A percentile compares a stretch with the other conserved stretches of the same genome.
These are phyloP conservation scores for Pseudeuparius sepicola DNA, from an alignment of 2,888 invertebrate species.

Conservation along the genomic window DNA sequence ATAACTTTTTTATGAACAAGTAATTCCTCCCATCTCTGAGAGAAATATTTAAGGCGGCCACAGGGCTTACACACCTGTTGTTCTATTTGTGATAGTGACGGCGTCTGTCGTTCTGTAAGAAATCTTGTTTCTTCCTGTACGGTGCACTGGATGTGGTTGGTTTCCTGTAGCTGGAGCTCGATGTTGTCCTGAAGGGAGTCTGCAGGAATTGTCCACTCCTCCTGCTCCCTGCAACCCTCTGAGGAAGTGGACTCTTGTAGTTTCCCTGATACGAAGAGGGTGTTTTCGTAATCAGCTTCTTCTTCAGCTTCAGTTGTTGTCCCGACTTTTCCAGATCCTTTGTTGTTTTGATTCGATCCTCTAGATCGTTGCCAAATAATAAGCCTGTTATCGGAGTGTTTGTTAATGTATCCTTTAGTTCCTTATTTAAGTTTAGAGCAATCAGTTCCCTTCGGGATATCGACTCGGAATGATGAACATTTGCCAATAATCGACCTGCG, in stretches of 20 bases:
- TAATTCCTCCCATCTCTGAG: conserved; percentile 4
- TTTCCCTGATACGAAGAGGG: conserved; percentile 5
- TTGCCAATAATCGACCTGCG: conserved; percentile 11
- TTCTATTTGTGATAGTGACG: conserved; percentile 9
- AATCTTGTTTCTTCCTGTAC: conserved; percentile 3
- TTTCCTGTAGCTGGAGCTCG: too few relatives aligned
- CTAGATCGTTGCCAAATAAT: conserved; percentile 12
- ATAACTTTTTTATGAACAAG: conserved; percentile 6
- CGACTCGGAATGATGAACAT: conserved; percentile 12
- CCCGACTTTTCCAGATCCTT: conserved; percentile 11
- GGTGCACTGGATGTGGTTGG: too few relatives aligned
- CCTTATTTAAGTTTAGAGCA: conserved; percentile 8
- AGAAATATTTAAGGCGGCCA: conserved; percentile 7
- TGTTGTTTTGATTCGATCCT: conserved; percentile 5
- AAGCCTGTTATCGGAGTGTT: conserved; percentile 1
- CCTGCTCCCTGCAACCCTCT: conserved; percentile 5
- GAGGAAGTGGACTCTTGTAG: conserved; percentile 11
- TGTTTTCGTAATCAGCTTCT: conserved; percentile 1
- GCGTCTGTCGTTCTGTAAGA: conserved; percentile 10
- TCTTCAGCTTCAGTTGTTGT: conserved; percentile 6
- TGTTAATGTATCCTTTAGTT: conserved; percentile 6
- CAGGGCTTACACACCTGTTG: conserved; percentile 7
- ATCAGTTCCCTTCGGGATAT: conserved; percentile 6
- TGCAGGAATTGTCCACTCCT: conserved; percentile 5
- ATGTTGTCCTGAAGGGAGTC: conserved; percentile 4